Base-by-base conservation (phyloP, 2,797 vertebrate species). In the Falco peregrinus region DNA sequence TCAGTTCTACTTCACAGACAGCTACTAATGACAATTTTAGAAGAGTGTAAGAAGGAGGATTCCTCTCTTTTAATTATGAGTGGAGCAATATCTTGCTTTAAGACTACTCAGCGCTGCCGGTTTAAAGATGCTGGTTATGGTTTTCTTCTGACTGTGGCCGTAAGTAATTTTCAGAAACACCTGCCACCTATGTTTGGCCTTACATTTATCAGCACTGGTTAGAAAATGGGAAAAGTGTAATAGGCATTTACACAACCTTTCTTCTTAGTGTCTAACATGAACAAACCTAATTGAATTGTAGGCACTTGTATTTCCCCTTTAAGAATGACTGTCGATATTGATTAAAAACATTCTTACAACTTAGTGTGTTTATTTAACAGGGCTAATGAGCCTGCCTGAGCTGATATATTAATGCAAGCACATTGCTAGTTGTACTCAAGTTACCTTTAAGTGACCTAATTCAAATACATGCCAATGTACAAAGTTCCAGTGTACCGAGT, bases 271-370 rank as follows among this genome's bases (percentile, higher is more conserved):
- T 80, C 4, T 71, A 10, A 41, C 10, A 7, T 51, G 35, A 89
- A 17, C 53, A 64, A 57, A 29, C 3, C 3, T 79, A 54, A 70
- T 47, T 84, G 59, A 63, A 41, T 73, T 65, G 60, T 69, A 67
- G 35, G 3, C 56, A 50, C 25, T 39, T 90, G 18, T 59, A 47
- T 93, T 91, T 93, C 45, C 20, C 35, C n/a, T 79, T 51, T 56
- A 56, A 63, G 63, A 82, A 79, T 76, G 43, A 28, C 35, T 57
- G 12, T 19, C 89, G 47, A 57, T 87, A 50, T 28, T 70, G 63
- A 84, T 65, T 81, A 73, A 81, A 95, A 95, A 33, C 50, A 87
- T 51, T 71, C 79, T 88, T 95, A 65, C 28, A 71, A 76, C 43
- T 77, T 89, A 26, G 56, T 45, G 22, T 91, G 54, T 96, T 83